phyloP scores from a whole-genome alignment of 2,797 vertebrate genomes.

The Acestrorhynchus altus region DNA sequence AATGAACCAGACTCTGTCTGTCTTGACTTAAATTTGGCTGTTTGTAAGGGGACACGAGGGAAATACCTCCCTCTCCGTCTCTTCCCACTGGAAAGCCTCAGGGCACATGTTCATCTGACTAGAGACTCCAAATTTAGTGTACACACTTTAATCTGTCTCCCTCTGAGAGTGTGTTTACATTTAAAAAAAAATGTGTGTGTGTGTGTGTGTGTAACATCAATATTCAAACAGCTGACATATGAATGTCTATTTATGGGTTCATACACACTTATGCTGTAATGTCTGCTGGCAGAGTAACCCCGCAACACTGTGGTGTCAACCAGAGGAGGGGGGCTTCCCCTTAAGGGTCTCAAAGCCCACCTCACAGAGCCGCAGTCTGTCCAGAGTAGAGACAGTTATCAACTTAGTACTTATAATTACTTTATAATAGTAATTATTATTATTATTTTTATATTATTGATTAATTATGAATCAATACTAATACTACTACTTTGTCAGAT shows the following conservation, averaged over 20 bases:
- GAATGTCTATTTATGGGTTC: background rate
- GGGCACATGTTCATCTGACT: constrained; percentile 11
- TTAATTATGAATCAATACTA: too few relatives aligned
- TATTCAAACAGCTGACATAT: background rate
- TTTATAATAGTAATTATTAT: too few relatives aligned
- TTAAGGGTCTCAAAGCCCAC: too few relatives aligned
- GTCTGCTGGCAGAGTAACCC: too few relatives aligned
- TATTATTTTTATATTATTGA: too few relatives aligned
- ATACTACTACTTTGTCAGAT: too few relatives aligned
- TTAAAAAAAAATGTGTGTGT: background rate
- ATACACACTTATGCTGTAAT: too few relatives aligned
- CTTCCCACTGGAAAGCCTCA: constrained; percentile 2
- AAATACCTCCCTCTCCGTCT: constrained; percentile 6
- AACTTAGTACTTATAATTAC: too few relatives aligned
- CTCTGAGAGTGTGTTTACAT: background rate
- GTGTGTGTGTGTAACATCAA: background rate
- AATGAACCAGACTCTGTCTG: constrained; percentile 12
- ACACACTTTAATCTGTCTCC: constrained; percentile 7
- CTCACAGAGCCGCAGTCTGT: too few relatives aligned
- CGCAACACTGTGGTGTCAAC: too few relatives aligned
- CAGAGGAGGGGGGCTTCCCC: too few relatives aligned
- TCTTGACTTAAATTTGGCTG: background rate
- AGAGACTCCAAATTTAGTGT: background rate
- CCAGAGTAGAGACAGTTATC: too few relatives aligned
- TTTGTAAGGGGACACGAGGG: background rate